A percentile compares a stretch with the other conserved stretches of the same genome.
These are phyloP conservation scores for Synodontis membranacea DNA, from an alignment of 2,113 vertebrate genomes.

Conservation along the genomic window DNA sequence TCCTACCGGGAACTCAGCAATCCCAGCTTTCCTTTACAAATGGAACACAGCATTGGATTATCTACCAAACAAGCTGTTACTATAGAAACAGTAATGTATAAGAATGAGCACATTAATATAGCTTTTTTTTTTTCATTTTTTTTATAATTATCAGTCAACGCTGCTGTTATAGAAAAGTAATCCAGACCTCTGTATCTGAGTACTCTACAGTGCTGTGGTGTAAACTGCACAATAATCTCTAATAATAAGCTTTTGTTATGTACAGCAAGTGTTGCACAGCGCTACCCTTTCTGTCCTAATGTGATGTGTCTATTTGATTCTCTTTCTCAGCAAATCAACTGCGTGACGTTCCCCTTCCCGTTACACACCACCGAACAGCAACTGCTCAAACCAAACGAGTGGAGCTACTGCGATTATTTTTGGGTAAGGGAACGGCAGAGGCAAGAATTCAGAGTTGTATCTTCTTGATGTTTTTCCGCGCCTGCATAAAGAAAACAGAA, in stretches of 20 bases:
- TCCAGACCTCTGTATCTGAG: neutral
- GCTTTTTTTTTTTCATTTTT: too few relatives aligned
- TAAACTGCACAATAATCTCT: too few relatives aligned
- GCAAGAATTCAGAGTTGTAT: neutral
- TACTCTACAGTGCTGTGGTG: too few relatives aligned
- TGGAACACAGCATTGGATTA: too few relatives aligned
- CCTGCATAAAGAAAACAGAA: neutral
- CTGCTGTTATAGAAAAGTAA: neutral
- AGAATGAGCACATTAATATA: neutral
- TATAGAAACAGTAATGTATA: neutral
- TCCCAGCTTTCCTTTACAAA: too few relatives aligned
- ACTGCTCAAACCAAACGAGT: slow-evolving; percentile 92
- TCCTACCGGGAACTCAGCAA: too few relatives aligned
- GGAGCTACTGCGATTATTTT: slow-evolving; percentile 99
- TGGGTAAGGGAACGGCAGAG: slow-evolving; percentile 81
- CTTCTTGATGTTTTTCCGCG: neutral
- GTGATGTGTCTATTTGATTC: neutral
- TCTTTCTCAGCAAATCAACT: slow-evolving; percentile 81
- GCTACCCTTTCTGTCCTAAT: neutral
- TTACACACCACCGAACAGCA: slow-evolving; percentile 88
- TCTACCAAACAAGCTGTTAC: neutral
- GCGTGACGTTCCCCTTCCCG: slow-evolving; percentile 90
- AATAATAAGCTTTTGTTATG: neutral
- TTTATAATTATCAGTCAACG: neutral
- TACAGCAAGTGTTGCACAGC: neutral